phyloP scores from a whole-genome alignment of 1,140 invertebrate species.

The Venustaconcha ellipsiformis region DNA sequence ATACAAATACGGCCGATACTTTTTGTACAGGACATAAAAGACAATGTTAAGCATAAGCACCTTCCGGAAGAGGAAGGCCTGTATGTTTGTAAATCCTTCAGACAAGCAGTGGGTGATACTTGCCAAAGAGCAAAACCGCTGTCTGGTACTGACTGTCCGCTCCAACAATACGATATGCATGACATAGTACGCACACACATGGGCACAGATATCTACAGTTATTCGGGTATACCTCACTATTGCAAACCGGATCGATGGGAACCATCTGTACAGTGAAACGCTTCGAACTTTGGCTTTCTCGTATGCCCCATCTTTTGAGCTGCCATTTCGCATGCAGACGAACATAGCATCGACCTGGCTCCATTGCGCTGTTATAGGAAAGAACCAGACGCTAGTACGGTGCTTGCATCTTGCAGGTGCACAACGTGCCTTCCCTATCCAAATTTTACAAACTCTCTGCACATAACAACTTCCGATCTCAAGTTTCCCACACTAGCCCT shows the following conservation, averaged over 20 bases:
- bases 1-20: not conserved
- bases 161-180: not conserved
- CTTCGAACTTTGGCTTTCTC: not conserved
- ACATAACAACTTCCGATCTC: not conserved
- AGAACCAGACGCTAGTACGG: not conserved
- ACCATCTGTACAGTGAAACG: not conserved
- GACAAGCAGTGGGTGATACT: not conserved
- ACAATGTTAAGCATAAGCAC: not conserved
- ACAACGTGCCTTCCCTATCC: not conserved
- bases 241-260: not conserved
- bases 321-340: not conserved
- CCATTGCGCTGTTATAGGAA: not conserved
- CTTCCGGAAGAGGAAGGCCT: not conserved
- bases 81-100: not conserved
- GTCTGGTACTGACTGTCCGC: not conserved
- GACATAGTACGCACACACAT: not conserved
- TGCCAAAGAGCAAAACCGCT: not conserved
- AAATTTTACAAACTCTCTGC: not conserved
- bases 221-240: not conserved
- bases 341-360: not conserved
- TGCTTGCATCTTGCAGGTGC: not conserved
- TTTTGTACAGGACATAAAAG: not conserved
- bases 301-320: not conserved
- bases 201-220: not conserved
- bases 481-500: too few relatives aligned